Conservation (phyloP, 2,113 vertebrate genomes). For the Dicaeum eximium region DNA sequence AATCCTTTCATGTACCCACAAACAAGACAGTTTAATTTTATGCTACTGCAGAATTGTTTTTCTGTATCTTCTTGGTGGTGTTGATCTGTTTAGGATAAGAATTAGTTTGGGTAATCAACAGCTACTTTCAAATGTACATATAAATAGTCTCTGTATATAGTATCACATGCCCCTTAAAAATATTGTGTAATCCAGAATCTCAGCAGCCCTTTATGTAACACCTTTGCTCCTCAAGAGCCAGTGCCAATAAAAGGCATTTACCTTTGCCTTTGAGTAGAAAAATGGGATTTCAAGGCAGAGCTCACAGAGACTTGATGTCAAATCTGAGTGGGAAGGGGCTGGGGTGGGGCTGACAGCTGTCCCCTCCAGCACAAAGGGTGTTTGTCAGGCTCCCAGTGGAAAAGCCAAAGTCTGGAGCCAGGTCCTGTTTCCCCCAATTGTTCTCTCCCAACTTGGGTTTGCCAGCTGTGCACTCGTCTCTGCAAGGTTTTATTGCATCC, state of each 20-base stretch:
- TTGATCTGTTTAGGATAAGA: not conserved
- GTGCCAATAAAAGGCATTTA: not conserved
- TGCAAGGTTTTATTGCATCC: not conserved
- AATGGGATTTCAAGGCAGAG: constrained; percentile 49
- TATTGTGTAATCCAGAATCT: constrained; percentile 19
- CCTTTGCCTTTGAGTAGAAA: constrained; percentile 52
- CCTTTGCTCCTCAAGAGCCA: constrained; percentile 30
- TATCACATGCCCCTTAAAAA: constrained; percentile 19
- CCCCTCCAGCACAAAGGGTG: constrained; percentile 4
- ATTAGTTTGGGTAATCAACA: constrained; percentile 33
- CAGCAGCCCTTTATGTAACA: not conserved
- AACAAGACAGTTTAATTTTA: not conserved
- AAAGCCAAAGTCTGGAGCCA: constrained; percentile 51
- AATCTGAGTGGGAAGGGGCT: constrained; percentile 40
- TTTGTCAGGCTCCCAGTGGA: not conserved
- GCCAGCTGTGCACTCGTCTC: constrained; percentile 1
- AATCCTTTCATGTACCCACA: constrained; percentile 4
- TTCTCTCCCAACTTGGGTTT: not conserved
- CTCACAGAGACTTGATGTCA: constrained; percentile 48
- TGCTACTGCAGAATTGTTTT: not conserved
- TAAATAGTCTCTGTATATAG: not conserved
- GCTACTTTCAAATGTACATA: constrained; percentile 14
- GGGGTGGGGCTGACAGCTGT: constrained; percentile 55
- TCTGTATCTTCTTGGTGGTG: not conserved
- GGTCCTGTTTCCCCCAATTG: not conserved